A percentile compares a stretch with the other conserved stretches of the same genome.
Conservation (phyloP, 2,113 vertebrate genomes). For the Misgurnus mizolepis region DNA sequence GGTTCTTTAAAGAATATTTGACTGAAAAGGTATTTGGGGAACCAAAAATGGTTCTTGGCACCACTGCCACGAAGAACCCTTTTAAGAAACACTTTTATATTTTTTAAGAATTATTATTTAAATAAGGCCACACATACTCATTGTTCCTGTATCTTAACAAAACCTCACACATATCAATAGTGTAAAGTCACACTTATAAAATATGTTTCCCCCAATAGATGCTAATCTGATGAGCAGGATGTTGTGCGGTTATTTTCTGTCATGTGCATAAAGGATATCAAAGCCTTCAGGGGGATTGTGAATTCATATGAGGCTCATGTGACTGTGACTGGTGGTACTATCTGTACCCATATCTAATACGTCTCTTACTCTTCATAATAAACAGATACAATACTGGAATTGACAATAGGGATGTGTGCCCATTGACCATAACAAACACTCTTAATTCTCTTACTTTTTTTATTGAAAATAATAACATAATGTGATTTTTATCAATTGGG, state of each 20-base stretch:
- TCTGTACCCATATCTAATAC: slow-evolving; percentile 9
- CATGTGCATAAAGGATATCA: neutral
- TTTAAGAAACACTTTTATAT: too few species aligned
- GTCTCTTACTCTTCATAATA: slow-evolving; percentile 25
- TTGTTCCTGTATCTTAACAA: neutral
- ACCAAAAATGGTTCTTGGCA: too few species aligned
- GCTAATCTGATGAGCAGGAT: slow-evolving; percentile 26
- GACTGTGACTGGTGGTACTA: slow-evolving; percentile 31
- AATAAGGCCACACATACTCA: neutral
- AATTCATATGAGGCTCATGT: slow-evolving; percentile 53
- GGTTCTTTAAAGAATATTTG: too few species aligned
- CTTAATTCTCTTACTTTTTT: too few species aligned
- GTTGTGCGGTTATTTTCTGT: slow-evolving; percentile 35
- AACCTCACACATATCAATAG: neutral
- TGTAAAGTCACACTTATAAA: neutral
- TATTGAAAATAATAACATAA: too few species aligned
- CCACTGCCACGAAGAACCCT: too few species aligned
- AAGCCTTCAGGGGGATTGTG: slow-evolving; percentile 14
- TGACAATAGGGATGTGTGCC: slow-evolving; percentile 1
- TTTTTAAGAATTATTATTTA: neutral
- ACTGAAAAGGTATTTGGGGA: too few species aligned
- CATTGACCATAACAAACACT: neutral
- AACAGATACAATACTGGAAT: neutral
- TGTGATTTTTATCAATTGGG: too few species aligned
- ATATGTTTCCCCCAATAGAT: slow-evolving; percentile 6